Base-by-base conservation (phyloP, 2,113 vertebrate species). In the Xenopus borealis region DNA sequence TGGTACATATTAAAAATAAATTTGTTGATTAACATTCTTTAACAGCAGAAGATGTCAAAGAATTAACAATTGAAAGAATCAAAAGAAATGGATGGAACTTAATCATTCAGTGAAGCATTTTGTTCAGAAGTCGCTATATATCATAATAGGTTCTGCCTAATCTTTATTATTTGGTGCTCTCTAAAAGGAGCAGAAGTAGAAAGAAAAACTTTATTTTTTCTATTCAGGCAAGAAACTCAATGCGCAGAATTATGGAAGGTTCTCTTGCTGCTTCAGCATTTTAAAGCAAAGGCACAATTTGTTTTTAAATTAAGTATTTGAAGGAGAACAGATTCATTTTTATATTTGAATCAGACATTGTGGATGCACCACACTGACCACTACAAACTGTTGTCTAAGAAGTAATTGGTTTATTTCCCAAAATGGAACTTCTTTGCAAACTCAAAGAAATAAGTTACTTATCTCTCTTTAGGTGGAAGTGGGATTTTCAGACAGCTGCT, bases 291-390 rank as follows among this genome's bases (percentile, higher is more conserved):
- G 6, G 50, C 30, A 63, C 73, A 76, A 69, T 76, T 76, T 76
- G 59, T 76, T 76, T 76, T 76, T 76, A 64, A 76, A 76, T 63
- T 62, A 76, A 74, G 64, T 47, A 74, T 67, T 74, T 74, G 45
- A 58, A 53, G 62, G 16, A 63, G 66, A 62, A 53, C 46, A 33
- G 45, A 62, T 27, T 27, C 23, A 27, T 27, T 27, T 69, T 75
- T 75, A 13, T 53, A 62, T 69, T 63, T 40, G 10, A 63, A 46
- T 67, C 19, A 46, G 61, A 69, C 33, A 44, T 16, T 16, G 16
- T 23, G 23, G 53, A 76, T 23, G 47, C 53, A 63, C 66, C 7
- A 47, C 47, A 63, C 12, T 69, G 73, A 57, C 73, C 73, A 53
- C 66, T 63, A 44, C 58, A 69, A 63, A 69, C 68, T 69, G 58